Evolutionary conservation across 2,113 vertebrate species (phyloP).

Genomic region (Otocyon megalotis): DNA sequence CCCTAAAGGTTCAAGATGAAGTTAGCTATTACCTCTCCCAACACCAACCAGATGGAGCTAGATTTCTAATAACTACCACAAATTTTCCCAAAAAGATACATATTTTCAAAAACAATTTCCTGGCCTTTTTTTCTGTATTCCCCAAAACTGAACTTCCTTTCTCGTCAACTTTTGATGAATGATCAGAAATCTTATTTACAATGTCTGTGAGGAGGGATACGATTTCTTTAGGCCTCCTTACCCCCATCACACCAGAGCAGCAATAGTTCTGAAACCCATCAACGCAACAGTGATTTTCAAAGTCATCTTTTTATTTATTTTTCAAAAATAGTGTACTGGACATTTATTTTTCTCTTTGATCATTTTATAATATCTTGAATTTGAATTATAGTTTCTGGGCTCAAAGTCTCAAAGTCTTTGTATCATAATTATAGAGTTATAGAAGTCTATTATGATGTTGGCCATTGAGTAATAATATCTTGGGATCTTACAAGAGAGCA

Average conservation of each 20-base stretch:
- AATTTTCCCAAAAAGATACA: constrained; percentile 13
- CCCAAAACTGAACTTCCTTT: constrained; percentile 39
- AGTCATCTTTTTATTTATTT: constrained; percentile 47
- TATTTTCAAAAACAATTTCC: constrained; percentile 33
- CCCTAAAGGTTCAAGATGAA: constrained; percentile 41
- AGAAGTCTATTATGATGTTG: neutral
- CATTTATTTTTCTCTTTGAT: constrained; percentile 73
- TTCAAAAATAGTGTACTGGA: constrained; percentile 37
- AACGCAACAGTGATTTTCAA: constrained; percentile 45
- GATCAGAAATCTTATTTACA: constrained; percentile 70
- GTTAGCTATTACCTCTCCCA: constrained; percentile 19
- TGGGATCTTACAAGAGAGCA: neutral
- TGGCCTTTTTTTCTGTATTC: constrained; percentile 16
- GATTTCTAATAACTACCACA: constrained; percentile 35
- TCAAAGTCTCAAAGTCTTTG: neutral
- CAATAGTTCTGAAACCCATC: constrained; percentile 58
- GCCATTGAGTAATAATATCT: neutral
- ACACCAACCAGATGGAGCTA: neutral
- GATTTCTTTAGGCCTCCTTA: constrained; percentile 54
- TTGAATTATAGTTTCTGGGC: neutral
- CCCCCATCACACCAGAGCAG: neutral
- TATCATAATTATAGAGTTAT: neutral
- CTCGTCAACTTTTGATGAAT: constrained; percentile 67
- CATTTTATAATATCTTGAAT: constrained; percentile 56
- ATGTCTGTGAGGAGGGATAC: neutral